phyloP scores from a whole-genome alignment of 1,140 invertebrate genomes.

The Bombus picipes region DNA sequence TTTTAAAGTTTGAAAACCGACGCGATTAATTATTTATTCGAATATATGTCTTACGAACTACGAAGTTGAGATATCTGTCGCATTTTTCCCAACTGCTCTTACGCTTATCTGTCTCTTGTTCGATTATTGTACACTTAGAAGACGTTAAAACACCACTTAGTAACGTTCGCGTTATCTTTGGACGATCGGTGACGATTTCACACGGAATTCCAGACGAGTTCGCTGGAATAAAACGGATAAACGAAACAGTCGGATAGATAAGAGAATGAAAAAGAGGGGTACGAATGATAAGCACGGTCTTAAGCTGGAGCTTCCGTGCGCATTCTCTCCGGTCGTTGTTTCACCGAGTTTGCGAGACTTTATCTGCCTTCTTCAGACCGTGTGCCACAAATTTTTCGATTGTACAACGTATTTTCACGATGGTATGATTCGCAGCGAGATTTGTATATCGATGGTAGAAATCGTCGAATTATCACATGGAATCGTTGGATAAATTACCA shows the following conservation, averaged over 20 bases:
- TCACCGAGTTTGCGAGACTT: neutral
- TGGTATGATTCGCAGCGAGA: neutral
- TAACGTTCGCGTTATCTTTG: neutral
- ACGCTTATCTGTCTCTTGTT: neutral
- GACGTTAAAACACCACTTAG: too few species aligned
- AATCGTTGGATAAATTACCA: neutral
- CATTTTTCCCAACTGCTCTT: neutral
- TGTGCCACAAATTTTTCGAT: constrained; percentile 8
- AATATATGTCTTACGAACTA: neutral
- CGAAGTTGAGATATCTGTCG: neutral
- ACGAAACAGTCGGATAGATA: neutral
- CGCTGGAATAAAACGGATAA: constrained; percentile 3
- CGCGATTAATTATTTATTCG: neutral
- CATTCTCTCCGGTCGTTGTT: constrained; percentile 2
- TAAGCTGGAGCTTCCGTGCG: neutral
- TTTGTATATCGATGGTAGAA: neutral
- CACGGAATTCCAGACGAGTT: neutral
- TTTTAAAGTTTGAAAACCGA: neutral
- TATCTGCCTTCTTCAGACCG: neutral
- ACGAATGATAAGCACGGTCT: constrained; percentile 24
- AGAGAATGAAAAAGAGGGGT: neutral
- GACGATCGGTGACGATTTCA: neutral
- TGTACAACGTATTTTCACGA: neutral
- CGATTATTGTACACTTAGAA: neutral
- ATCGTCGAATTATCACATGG: neutral